Evolutionary conservation across 35 echinoderm and acorn worm species (phyloP).

Genomic region (Heliocidaris tuberculata): DNA sequence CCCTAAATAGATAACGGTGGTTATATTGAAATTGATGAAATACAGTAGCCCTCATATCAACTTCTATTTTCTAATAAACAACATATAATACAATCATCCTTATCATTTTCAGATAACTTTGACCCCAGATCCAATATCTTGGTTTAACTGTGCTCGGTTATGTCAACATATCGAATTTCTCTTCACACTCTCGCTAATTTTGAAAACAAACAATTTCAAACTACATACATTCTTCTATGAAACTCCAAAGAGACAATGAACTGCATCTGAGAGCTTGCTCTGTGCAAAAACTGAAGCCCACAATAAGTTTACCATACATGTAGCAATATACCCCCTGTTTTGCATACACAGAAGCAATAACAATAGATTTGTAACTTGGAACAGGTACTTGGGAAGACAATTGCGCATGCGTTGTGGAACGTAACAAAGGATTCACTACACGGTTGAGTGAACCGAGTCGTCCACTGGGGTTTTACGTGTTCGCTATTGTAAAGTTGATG

Average conservation of each 20-base stretch:
- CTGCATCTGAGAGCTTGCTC: neutral
- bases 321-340: neutral
- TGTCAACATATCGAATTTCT: neutral
- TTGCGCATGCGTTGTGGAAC: constrained; percentile 16
- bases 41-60: too few species aligned
- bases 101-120: neutral
- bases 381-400: neutral
- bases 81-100: neutral
- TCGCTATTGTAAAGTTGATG: neutral
- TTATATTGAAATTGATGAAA: too few species aligned
- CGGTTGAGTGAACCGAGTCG: neutral
- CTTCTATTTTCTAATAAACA: too few species aligned
- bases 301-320: too few species aligned
- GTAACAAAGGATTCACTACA: neutral
- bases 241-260: neutral
- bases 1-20: too few species aligned
- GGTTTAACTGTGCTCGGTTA: neutral
- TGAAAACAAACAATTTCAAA: neutral
- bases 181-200: neutral
- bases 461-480: neutral
- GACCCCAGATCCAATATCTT: neutral
- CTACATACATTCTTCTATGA: neutral
- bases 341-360: neutral
- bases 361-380: neutral
- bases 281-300: neutral